Evolutionary conservation across 1,140 invertebrate genomes (phyloP).

Genomic region (Drosophila mauritiana): DNA sequence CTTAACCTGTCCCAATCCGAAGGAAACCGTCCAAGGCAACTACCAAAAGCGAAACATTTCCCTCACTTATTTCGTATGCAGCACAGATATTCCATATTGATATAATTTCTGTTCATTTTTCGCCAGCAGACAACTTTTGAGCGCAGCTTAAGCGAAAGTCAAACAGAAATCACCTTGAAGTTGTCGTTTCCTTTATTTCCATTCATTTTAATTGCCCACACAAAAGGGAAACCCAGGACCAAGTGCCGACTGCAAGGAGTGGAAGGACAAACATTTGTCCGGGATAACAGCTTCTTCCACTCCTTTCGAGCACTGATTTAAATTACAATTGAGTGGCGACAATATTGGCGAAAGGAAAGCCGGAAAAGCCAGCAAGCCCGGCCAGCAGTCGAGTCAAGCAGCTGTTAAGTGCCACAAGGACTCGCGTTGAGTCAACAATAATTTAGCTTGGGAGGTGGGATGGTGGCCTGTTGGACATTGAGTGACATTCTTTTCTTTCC

Average conservation of each 20-base stretch:
- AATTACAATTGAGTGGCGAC: constrained; percentile 82
- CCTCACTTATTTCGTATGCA: constrained; percentile 76
- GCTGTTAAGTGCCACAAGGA: constrained; percentile 73
- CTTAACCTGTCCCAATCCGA: constrained; percentile 67
- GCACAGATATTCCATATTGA: constrained; percentile 70
- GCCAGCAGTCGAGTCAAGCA: constrained; percentile 15
- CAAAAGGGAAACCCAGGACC: constrained; percentile 21
- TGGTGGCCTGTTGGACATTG: constrained; percentile 43
- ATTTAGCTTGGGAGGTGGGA: constrained; percentile 48
- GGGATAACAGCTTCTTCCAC: constrained; percentile 46
- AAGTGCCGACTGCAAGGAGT: constrained; percentile 4
- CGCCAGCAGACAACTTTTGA: constrained; percentile 37
- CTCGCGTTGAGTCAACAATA: constrained; percentile 76
- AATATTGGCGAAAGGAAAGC: constrained; percentile 61
- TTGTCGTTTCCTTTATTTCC: constrained; percentile 20
- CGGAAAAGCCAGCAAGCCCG: background rate
- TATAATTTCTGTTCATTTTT: constrained; percentile 71
- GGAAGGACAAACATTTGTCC: constrained; percentile 59
- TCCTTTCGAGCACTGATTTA: constrained; percentile 64
- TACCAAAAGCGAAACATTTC: constrained; percentile 6
- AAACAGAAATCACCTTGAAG: constrained; percentile 43
- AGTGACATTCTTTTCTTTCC: constrained; percentile 64
- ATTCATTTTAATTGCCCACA: constrained; percentile 58
- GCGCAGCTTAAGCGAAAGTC: constrained; percentile 37
- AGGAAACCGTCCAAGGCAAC: constrained; percentile 4